These are phyloP conservation scores for Fragum fragum DNA, from an alignment of 2,888 invertebrate species.

Conservation along the genomic window DNA sequence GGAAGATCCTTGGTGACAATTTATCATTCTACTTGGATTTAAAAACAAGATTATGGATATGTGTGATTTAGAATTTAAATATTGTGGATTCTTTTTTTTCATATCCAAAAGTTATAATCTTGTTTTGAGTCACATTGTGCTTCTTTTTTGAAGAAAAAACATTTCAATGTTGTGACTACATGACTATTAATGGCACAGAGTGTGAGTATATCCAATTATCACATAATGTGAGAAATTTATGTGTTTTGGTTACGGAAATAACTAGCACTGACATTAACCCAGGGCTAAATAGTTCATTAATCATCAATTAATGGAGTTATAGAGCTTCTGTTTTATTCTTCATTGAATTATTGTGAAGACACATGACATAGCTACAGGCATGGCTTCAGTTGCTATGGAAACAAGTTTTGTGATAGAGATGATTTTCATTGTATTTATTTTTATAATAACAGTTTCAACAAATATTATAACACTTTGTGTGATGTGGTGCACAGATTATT, in stretches of 20 bases:
- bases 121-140: not conserved
- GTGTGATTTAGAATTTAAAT: not conserved
- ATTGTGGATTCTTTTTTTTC: not conserved
- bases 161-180: not conserved
- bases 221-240: not conserved
- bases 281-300: not conserved
- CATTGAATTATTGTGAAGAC: not conserved
- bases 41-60: no score
- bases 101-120: not conserved
- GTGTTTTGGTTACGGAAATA: not conserved
- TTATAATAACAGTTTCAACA: constrained; percentile 72
- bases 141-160: not conserved
- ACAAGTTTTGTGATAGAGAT: constrained; percentile 48
- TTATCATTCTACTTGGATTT: no score
- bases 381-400: constrained; percentile 43
- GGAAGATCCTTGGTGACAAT: not conserved
- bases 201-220: not conserved
- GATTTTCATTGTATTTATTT: constrained; percentile 66
- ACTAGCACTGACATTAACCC: not conserved
- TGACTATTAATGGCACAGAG: not conserved
- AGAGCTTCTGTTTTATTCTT: not conserved
- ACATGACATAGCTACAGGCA: constrained; percentile 5
- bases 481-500: constrained; percentile 90
- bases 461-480: constrained; percentile 81
- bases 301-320: not conserved